A percentile compares a stretch with the other conserved stretches of the same genome.
Evolutionary conservation across 1,140 invertebrate genomes (phyloP).

Genomic region (Tetranychus urticae): DNA sequence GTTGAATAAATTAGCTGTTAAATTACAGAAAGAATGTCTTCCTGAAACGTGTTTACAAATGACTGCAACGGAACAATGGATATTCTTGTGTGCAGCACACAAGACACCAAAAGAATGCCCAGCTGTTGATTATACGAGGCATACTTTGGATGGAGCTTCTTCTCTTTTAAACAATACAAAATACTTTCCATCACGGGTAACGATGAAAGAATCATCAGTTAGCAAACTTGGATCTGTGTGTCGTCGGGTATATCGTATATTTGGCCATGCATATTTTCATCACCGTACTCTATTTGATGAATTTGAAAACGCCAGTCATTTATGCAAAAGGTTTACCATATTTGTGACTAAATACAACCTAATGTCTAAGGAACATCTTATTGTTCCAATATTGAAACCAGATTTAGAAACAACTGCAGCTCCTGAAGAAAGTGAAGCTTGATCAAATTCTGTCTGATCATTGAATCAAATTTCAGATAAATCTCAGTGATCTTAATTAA

Average conservation of each 20-base stretch:
- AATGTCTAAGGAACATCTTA: slow-evolving; percentile 75
- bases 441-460: too few species aligned
- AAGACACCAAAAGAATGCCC: slow-evolving; percentile 99
- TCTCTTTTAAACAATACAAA: slow-evolving; percentile 97
- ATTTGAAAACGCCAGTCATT: slow-evolving; percentile 83
- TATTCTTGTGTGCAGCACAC: slow-evolving; percentile 96
- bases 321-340: slow-evolving; percentile 86
- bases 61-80: slow-evolving; percentile 99
- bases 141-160: slow-evolving; percentile 96
- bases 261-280: slow-evolving; percentile 98
- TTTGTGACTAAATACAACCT: slow-evolving; percentile 97
- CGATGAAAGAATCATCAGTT: slow-evolving; percentile 95
- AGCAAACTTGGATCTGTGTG: slow-evolving; percentile 94
- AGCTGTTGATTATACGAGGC: slow-evolving; percentile 95
- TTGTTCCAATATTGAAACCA: slow-evolving; percentile 70
- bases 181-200: slow-evolving; percentile 98
- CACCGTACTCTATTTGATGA: slow-evolving; percentile 89
- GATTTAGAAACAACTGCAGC: background rate
- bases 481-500: too few species aligned
- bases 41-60: slow-evolving; percentile 93
- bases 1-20: slow-evolving; percentile 82
- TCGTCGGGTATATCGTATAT: slow-evolving; percentile 92
- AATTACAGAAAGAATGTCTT: slow-evolving; percentile 60
- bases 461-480: too few species aligned
- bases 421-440: too few species aligned